phyloP scores from a whole-genome alignment of 2,797 vertebrate species.

The Eleutherodactylus coqui region DNA sequence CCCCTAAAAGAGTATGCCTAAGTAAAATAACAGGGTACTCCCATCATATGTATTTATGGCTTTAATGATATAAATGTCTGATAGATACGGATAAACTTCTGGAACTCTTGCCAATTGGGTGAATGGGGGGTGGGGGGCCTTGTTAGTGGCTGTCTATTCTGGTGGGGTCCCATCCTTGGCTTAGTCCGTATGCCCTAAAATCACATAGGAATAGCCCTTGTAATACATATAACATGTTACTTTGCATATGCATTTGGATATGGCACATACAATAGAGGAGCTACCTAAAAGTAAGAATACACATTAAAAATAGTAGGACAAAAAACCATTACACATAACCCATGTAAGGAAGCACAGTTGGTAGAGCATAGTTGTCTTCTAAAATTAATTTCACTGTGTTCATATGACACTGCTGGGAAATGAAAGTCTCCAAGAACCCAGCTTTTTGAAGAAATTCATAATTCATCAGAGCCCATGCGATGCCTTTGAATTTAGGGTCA shows the following conservation, averaged over 20 bases:
- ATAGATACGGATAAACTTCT: neutral
- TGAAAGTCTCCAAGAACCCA: neutral
- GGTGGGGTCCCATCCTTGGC: neutral
- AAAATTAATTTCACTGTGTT: slow-evolving; percentile 36
- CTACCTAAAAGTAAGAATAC: neutral
- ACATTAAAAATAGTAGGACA: neutral
- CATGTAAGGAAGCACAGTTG: slow-evolving; percentile 30
- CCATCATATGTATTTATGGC: neutral
- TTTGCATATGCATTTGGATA: neutral
- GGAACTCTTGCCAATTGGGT: too few relatives aligned
- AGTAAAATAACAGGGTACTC: neutral
- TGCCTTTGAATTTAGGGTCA: slow-evolving; percentile 29
- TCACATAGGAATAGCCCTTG: neutral
- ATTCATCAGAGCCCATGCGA: slow-evolving; percentile 26
- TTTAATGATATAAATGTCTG: too few relatives aligned
- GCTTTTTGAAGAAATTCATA: slow-evolving; percentile 33
- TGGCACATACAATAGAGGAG: neutral
- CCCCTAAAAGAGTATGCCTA: too few relatives aligned
- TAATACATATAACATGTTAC: neutral
- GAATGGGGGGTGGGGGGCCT: too few relatives aligned
- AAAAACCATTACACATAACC: neutral
- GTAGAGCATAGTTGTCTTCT: slow-evolving; percentile 45
- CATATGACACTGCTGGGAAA: slow-evolving; percentile 30
- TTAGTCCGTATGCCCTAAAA: neutral
- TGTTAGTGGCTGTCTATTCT: neutral